Percentiles rank a stretch among this genome's conserved stretches.
These are phyloP conservation scores for Lysiphlebus fabarum DNA, from an alignment of 1,140 invertebrate species.

Conservation along the genomic window DNA sequence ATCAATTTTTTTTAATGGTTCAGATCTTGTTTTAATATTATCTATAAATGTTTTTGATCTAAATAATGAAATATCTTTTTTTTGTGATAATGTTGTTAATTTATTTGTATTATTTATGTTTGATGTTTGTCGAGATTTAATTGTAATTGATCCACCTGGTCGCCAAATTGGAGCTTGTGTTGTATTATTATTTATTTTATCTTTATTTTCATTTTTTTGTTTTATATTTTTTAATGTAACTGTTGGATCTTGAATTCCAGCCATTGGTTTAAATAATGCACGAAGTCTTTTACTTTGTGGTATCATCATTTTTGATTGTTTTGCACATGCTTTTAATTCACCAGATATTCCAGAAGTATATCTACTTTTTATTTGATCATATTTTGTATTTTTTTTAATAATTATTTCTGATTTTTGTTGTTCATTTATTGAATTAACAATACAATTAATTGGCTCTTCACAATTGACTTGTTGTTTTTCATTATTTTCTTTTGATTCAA, in stretches of 20 bases:
- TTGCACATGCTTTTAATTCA: not conserved
- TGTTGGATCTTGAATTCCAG: constrained; percentile 3
- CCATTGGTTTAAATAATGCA: constrained; percentile 4
- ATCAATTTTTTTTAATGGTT: not conserved
- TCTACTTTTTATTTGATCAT: not conserved
- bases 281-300: constrained; percentile 3
- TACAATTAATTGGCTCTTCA: too few relatives aligned
- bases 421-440: too few relatives aligned
- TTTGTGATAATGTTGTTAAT: not conserved
- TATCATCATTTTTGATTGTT: constrained; percentile 13
- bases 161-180: too few relatives aligned
- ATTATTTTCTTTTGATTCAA: not conserved
- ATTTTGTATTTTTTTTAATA: not conserved
- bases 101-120: too few relatives aligned
- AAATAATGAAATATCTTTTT: not conserved
- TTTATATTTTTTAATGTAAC: not conserved
- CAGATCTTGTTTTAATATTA: too few relatives aligned
- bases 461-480: not conserved
- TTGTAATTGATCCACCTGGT: too few relatives aligned
- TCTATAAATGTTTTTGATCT: constrained; percentile 4
- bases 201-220: not conserved
- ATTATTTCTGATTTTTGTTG: not conserved
- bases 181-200: not conserved
- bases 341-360: not conserved
- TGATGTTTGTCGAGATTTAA: too few relatives aligned